phyloP scores from a whole-genome alignment of 1,140 invertebrate species.

The Drosophila guanche region DNA sequence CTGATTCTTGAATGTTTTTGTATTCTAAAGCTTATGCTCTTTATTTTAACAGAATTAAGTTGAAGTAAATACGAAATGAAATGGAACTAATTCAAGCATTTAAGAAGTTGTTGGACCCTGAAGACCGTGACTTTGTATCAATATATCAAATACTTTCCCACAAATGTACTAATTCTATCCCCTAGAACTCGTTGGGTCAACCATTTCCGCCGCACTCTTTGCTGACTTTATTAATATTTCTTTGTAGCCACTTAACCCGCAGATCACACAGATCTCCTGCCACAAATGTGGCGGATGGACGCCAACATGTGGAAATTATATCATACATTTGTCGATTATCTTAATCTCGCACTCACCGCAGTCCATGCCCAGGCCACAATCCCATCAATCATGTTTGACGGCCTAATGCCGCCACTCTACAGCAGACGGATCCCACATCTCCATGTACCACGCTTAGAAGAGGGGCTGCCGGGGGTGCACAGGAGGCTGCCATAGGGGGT shows the following conservation, averaged over 20 bases:
- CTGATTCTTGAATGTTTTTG: neutral
- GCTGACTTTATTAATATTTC: constrained; percentile 40
- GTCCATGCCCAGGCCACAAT: neutral
- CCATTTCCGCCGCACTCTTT: constrained; percentile 11
- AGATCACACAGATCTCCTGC: neutral
- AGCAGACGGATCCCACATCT: constrained; percentile 10
- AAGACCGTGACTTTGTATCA: neutral
- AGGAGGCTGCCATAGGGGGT: constrained; percentile 22
- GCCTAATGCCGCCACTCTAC: constrained; percentile 67
- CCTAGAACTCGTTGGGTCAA: neutral
- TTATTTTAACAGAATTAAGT: neutral
- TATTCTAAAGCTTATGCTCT: neutral
- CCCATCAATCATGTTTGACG: constrained; percentile 66
- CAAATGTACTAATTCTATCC: too few relatives aligned
- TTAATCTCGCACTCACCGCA: constrained; percentile 62
- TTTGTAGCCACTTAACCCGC: constrained; percentile 31
- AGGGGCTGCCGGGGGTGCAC: neutral
- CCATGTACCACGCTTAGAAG: constrained; percentile 1
- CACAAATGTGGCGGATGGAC: too few relatives aligned
- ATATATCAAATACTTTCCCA: neutral
- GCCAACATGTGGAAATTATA: constrained; percentile 38
- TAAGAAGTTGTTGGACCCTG: constrained; percentile 3
- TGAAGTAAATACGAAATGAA: constrained; percentile 26
- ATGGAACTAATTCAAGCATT: constrained; percentile 24
- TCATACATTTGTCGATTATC: constrained; percentile 78